A percentile compares a stretch with the other conserved stretches of the same genome.
These are phyloP conservation scores for Cryptotermes secundus DNA, from an alignment of 1,140 invertebrate genomes.

Conservation along the genomic window DNA sequence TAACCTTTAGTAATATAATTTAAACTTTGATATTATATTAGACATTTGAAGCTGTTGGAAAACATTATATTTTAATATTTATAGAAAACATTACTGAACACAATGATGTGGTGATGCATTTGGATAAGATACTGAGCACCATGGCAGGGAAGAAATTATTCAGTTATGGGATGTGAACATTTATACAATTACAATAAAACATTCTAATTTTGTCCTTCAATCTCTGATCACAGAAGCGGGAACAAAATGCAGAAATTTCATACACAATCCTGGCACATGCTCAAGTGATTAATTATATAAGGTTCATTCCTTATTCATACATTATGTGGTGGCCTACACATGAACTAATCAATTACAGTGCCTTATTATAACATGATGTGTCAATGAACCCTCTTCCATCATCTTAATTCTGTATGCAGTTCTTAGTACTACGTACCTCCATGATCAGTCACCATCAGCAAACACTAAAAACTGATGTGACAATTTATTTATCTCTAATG, in stretches of 20 bases:
- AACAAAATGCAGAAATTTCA: neutral
- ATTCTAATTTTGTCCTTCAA: neutral
- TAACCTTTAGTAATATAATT: neutral
- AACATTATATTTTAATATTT: neutral
- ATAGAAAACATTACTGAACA: neutral
- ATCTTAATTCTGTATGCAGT: no score
- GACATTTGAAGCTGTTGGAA: neutral
- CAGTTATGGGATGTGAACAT: neutral
- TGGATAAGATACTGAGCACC: neutral
- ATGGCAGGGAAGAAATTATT: neutral
- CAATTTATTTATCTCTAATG: no score
- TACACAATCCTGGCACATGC: neutral
- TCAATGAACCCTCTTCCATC: no score
- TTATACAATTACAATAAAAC: conserved; percentile 3
- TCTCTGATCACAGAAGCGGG: neutral
- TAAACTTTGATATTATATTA: neutral
- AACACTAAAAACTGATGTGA: no score
- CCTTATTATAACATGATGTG: neutral
- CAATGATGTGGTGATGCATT: neutral
- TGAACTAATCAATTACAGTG: neutral
- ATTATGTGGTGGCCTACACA: neutral
- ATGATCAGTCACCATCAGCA: neutral
- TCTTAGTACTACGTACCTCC: no score
- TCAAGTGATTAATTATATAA: neutral
- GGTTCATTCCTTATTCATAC: neutral